Evolutionary conservation across 1,140 invertebrate genomes (phyloP).

Genomic region (Drosophila sucinea): DNA sequence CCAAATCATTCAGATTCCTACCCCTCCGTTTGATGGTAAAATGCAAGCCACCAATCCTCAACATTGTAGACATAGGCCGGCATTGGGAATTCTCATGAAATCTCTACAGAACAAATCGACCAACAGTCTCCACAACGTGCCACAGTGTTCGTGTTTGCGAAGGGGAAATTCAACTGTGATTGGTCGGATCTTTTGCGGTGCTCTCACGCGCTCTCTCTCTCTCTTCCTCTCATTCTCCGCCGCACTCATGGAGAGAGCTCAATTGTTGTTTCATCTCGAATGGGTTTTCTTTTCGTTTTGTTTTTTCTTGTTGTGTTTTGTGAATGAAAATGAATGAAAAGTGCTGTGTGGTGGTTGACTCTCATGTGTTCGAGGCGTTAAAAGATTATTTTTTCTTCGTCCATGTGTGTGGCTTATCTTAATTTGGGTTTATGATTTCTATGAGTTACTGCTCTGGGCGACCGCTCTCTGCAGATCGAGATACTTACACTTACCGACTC

Average conservation of each 20-base stretch:
- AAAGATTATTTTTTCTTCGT: constrained; percentile 47
- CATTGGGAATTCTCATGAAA: background rate
- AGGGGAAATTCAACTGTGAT: constrained; percentile 47
- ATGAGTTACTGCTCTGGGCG: constrained; percentile 39
- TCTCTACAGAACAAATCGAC: constrained; percentile 18
- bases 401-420: constrained; percentile 58
- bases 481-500: background rate
- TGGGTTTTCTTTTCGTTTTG: constrained; percentile 34
- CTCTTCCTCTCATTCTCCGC: constrained; percentile 18
- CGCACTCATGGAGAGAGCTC: constrained; percentile 3
- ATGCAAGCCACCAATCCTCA: constrained; percentile 6
- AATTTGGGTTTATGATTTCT: constrained; percentile 73
- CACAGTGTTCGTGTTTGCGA: constrained; percentile 33
- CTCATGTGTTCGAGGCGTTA: constrained; percentile 31
- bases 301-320: constrained; percentile 30
- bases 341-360: constrained; percentile 21
- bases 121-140: constrained; percentile 28
- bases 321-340: constrained; percentile 76
- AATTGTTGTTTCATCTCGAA: background rate
- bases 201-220: constrained; percentile 6
- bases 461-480: constrained; percentile 31
- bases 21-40: background rate
- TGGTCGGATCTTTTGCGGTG: constrained; percentile 47
- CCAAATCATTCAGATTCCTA: background rate
- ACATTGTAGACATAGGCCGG: constrained; percentile 2